phyloP scores from a whole-genome alignment of 2,888 invertebrate species.

The Drosophila hamatofila region DNA sequence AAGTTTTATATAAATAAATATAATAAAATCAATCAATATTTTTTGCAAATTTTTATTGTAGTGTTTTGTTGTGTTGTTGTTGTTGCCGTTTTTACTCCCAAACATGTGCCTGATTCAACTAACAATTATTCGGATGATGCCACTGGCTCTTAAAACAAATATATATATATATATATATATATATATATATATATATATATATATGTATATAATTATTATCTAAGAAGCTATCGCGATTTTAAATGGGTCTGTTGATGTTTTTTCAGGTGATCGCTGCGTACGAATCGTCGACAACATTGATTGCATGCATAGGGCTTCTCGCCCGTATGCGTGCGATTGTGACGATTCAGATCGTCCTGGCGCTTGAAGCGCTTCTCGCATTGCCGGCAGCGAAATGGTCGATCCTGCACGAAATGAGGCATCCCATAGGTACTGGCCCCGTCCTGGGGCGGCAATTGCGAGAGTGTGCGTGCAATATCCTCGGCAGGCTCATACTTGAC shows the following conservation, averaged over 20 bases:
- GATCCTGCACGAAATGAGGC: constrained; percentile 74
- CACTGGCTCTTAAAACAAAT: constrained; percentile 63
- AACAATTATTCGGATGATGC: constrained; percentile 67
- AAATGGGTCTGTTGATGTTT: constrained; percentile 83
- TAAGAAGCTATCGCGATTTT: constrained; percentile 71
- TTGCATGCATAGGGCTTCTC: constrained; percentile 82
- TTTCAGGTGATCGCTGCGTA: constrained; percentile 83
- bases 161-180: not conserved
- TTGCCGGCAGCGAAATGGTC: constrained; percentile 75
- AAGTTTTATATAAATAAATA: not conserved
- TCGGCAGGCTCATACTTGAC: constrained; percentile 72
- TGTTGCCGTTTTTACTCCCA: constrained; percentile 38
- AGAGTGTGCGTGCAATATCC: constrained; percentile 63
- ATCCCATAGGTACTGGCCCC: constrained; percentile 74
- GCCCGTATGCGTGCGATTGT: constrained; percentile 82
- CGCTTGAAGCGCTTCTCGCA: constrained; percentile 82
- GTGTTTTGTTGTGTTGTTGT: constrained; percentile 22
- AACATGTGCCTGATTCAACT: constrained; percentile 70
- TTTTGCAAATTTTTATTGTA: constrained; percentile 63
- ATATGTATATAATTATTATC: constrained; percentile 33
- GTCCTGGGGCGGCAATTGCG: constrained; percentile 68
- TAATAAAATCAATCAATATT: not conserved
- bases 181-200: not conserved
- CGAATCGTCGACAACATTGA: constrained; percentile 79
- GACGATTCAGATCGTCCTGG: constrained; percentile 83